phyloP scores from a whole-genome alignment of 2,797 vertebrate species.

The Lagodon rhomboides region DNA sequence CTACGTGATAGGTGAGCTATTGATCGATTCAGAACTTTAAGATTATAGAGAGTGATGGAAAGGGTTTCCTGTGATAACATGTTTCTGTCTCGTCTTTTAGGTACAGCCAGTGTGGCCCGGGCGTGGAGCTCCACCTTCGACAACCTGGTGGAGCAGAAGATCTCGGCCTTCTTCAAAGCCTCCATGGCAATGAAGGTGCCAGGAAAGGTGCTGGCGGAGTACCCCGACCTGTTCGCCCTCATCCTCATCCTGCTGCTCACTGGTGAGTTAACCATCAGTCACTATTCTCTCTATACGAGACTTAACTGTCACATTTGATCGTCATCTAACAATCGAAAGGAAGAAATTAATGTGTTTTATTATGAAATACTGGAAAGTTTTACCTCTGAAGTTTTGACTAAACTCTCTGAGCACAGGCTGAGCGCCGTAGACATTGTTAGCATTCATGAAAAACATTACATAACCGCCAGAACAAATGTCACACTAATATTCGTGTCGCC shows the following conservation, averaged over 20 bases:
- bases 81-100: slow-evolving; percentile 64
- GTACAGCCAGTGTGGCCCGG: slow-evolving; percentile 94
- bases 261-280: slow-evolving; percentile 80
- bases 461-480: slow-evolving; percentile 49
- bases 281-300: not conserved
- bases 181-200: slow-evolving; percentile 87
- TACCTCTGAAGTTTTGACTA: not conserved
- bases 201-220: slow-evolving; percentile 87
- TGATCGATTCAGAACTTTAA: not conserved
- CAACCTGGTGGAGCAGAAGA: slow-evolving; percentile 92
- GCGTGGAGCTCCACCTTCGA: slow-evolving; percentile 97
- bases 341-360: not conserved
- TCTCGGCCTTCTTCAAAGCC: slow-evolving; percentile 89
- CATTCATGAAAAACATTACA: slow-evolving; percentile 17
- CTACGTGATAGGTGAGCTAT: slow-evolving; percentile 92
- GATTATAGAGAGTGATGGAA: not conserved
- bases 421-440: not conserved
- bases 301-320: too few species aligned
- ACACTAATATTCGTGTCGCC: slow-evolving; percentile 33
- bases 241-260: slow-evolving; percentile 92
- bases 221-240: slow-evolving; percentile 94
- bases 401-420: too few species aligned
- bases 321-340: not conserved
- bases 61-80: too few species aligned
- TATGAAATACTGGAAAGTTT: not conserved